Percentiles rank a stretch among this genome's conserved stretches.
These are phyloP conservation scores for Prietella phreatophila DNA, from an alignment of 2,113 vertebrate genomes.

Conservation along the genomic window DNA sequence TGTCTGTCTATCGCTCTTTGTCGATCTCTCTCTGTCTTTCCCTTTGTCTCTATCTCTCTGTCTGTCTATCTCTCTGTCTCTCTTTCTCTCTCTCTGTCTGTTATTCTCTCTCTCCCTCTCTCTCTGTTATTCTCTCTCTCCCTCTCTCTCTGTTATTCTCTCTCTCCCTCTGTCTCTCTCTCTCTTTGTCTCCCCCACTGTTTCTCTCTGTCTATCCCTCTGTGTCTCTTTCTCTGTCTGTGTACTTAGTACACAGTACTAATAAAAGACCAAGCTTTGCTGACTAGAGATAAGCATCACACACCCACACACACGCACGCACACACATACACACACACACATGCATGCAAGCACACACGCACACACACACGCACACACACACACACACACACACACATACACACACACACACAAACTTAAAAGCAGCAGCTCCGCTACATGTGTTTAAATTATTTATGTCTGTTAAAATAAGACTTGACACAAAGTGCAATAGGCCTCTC, in stretches of 20 bases:
- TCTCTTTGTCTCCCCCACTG: too few relatives aligned
- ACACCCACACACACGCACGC: too few relatives aligned
- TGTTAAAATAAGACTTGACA: slow-evolving; percentile 35
- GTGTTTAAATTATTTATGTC: slow-evolving; percentile 11
- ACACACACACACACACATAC: not conserved
- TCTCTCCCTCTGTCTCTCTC: not conserved
- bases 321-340: too few relatives aligned
- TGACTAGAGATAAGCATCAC: not conserved
- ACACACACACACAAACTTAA: not conserved
- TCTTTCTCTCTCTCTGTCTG: too few relatives aligned
- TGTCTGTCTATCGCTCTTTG: too few relatives aligned
- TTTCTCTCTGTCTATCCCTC: not conserved
- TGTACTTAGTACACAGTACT: not conserved
- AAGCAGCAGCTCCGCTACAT: not conserved
- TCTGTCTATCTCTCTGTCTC: too few relatives aligned
- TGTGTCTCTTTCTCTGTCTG: not conserved
- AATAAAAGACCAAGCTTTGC: not conserved
- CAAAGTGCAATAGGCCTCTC: not conserved
- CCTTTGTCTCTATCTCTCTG: too few relatives aligned
- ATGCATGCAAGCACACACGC: too few relatives aligned
- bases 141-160: not conserved
- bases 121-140: not conserved
- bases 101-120: not conserved
- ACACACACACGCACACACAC: not conserved
- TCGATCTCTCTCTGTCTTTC: too few relatives aligned